These are phyloP conservation scores for Apodemia hepburni DNA, from an alignment of 2,888 invertebrate genomes.

Conservation along the genomic window DNA sequence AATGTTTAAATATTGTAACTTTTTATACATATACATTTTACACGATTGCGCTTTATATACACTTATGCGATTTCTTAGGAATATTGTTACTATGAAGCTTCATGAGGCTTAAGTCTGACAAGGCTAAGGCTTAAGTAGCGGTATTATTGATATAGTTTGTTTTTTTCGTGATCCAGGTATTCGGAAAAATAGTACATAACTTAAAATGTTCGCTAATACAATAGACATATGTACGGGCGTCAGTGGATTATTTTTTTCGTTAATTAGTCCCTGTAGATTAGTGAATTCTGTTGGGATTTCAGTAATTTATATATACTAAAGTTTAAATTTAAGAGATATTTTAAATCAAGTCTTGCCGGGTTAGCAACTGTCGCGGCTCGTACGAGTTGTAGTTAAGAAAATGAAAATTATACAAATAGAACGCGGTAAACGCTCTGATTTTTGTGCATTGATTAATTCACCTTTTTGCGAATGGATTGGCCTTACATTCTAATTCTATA, in stretches of 20 bases:
- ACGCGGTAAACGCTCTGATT: no score
- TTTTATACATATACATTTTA: constrained; percentile 14
- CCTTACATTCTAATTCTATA: no score
- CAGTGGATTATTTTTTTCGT: background rate
- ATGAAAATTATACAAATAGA: no score
- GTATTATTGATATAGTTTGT: background rate
- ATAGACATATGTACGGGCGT: background rate
- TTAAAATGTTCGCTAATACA: background rate
- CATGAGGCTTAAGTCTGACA: background rate
- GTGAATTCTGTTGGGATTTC: background rate
- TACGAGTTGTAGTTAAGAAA: no score
- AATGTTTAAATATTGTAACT: constrained; percentile 13
- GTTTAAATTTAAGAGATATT: no score
- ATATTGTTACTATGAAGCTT: background rate
- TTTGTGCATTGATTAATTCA: no score
- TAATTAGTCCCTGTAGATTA: background rate
- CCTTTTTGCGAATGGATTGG: no score
- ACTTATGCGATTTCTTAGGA: constrained; percentile 14
- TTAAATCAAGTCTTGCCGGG: no score
- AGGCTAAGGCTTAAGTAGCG: constrained; percentile 3
- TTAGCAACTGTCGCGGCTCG: no score
- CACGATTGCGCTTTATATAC: constrained; percentile 15
- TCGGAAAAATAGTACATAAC: background rate
- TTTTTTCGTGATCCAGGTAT: background rate
- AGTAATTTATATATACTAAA: no score